phyloP scores from a whole-genome alignment of 2,888 invertebrate genomes.

The Campoplex nolae region DNA sequence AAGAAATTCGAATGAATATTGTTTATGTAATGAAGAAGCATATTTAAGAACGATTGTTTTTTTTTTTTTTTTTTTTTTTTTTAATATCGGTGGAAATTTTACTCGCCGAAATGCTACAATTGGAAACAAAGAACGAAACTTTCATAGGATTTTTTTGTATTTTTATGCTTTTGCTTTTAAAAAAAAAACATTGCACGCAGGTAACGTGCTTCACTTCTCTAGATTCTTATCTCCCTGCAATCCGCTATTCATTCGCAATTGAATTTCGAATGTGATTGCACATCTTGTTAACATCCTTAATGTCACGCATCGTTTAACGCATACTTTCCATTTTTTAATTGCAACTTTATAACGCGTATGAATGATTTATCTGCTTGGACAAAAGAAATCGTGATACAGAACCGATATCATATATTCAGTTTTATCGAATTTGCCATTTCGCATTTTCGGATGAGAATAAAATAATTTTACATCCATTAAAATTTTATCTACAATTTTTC shows the following conservation, averaged over 20 bases:
- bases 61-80: no score
- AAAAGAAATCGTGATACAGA: background rate
- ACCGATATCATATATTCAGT: background rate
- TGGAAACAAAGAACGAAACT: background rate
- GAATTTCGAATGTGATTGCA: conserved; percentile 4
- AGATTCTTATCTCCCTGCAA: conserved; percentile 12
- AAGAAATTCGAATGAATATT: background rate
- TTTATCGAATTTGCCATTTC: background rate
- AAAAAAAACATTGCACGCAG: background rate
- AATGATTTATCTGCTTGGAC: background rate
- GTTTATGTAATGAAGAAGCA: no score
- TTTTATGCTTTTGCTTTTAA: background rate
- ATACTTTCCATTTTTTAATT: conserved; percentile 24
- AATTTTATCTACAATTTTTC: background rate
- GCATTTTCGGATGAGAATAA: no score
- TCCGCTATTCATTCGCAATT: conserved; percentile 9
- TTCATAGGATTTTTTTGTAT: background rate
- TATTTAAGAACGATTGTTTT: no score
- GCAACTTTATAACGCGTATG: background rate
- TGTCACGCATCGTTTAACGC: conserved; percentile 3
- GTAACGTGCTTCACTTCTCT: background rate
- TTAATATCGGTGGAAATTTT: background rate
- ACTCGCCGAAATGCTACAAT: background rate
- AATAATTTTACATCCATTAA: background rate
- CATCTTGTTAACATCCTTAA: background rate